phyloP scores from a whole-genome alignment of 1,140 invertebrate genomes.

The Penaeus vannamei region DNA sequence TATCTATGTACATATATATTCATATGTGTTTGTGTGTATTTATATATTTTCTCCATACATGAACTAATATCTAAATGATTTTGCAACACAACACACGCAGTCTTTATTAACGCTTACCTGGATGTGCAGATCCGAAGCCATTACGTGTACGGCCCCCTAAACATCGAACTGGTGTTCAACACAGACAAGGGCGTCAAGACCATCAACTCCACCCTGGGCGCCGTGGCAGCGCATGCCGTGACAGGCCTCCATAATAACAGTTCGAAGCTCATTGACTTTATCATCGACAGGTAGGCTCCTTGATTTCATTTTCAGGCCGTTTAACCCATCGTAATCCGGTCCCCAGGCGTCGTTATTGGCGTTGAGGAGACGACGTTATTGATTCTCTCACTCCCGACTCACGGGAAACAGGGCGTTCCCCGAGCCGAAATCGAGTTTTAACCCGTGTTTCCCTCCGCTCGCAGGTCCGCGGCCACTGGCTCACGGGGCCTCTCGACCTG shows the following conservation, averaged over 20 bases:
- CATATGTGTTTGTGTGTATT: no score
- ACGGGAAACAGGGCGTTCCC: no score
- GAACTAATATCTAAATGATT: not conserved
- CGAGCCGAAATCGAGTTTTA: no score
- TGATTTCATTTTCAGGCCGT: not conserved
- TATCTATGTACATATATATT: no score
- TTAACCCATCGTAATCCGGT: not conserved
- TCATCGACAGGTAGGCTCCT: conserved; percentile 61
- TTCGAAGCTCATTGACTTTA: conserved; percentile 59
- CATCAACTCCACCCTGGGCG: conserved; percentile 62
- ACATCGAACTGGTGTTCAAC: conserved; percentile 59
- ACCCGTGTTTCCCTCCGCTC: not conserved
- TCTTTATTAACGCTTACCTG: not conserved
- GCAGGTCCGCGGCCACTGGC: conserved; percentile 62
- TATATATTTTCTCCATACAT: no score
- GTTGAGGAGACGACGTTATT: no score
- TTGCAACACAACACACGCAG: not conserved
- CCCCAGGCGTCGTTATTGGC: no score
- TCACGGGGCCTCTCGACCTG: conserved; percentile 63
- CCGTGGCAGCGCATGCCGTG: conserved; percentile 58
- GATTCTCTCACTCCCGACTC: not conserved
- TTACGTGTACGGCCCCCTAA: conserved; percentile 58
- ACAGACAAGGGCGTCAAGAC: conserved; percentile 56
- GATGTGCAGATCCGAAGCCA: conserved; percentile 56
- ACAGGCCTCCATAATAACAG: conserved; percentile 39